phyloP scores from a whole-genome alignment of 1,140 invertebrate species.

The Ostrea denselamellosa region DNA sequence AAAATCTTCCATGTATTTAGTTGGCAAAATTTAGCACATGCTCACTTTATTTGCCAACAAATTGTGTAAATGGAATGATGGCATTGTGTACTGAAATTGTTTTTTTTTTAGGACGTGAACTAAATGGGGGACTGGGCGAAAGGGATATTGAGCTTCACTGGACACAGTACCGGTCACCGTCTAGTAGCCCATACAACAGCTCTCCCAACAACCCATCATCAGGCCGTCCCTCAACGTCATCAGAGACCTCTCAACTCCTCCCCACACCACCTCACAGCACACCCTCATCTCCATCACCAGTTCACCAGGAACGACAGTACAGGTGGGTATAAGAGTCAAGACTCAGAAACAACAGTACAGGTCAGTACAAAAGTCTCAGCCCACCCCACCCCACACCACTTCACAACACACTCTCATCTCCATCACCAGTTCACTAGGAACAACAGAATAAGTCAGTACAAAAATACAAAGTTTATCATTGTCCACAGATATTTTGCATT shows the following conservation, averaged over 20 bases:
- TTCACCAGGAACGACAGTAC: slow-evolving; percentile 19
- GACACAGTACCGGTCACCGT: slow-evolving; percentile 80
- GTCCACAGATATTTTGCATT: too few relatives aligned
- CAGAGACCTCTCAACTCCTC: slow-evolving; percentile 58
- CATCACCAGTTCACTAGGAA: slow-evolving; percentile 58
- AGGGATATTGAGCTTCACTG: slow-evolving; percentile 88
- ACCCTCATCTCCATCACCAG: slow-evolving; percentile 71
- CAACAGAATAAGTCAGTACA: neutral
- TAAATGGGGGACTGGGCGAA: slow-evolving; percentile 79
- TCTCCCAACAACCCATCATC: slow-evolving; percentile 71
- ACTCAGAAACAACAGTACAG: neutral
- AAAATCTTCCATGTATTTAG: too few relatives aligned
- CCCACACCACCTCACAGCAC: slow-evolving; percentile 72
- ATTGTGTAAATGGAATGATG: too few relatives aligned
- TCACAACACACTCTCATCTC: slow-evolving; percentile 64
- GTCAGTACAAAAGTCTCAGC: neutral
- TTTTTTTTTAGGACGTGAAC: slow-evolving; percentile 81
- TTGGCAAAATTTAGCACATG: too few relatives aligned
- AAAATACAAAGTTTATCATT: too few relatives aligned
- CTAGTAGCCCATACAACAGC: slow-evolving; percentile 63
- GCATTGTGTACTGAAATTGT: too few relatives aligned
- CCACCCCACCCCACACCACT: too few relatives aligned
- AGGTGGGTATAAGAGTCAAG: neutral
- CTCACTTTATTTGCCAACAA: too few relatives aligned
- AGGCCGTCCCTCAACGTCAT: slow-evolving; percentile 73